phyloP scores from a whole-genome alignment of 2,113 vertebrate species.

The Burhinus oedicnemus region DNA sequence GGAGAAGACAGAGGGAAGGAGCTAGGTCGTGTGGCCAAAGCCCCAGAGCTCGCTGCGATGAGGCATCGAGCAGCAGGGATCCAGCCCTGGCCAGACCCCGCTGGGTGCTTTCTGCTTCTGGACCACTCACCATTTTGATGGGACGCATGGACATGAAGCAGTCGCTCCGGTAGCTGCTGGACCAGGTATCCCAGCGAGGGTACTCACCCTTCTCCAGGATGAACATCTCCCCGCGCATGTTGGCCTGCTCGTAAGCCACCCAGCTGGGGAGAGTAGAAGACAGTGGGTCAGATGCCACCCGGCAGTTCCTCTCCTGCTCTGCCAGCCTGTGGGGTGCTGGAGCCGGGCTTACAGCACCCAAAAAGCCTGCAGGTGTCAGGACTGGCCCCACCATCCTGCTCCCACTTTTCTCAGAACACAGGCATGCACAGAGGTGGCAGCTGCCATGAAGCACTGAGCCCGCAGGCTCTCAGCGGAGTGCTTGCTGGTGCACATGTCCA shows the following conservation, averaged over 20 bases:
- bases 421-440: accelerated
- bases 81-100: accelerated
- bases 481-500: accelerated
- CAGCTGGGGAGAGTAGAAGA: constrained; percentile 76
- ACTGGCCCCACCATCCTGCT: background rate
- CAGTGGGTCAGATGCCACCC: background rate
- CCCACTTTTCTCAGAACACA: background rate
- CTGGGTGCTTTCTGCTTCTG: accelerated
- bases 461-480: background rate
- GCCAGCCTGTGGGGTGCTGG: accelerated
- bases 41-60: background rate
- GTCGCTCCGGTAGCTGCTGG: constrained; percentile 94
- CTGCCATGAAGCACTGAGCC: background rate
- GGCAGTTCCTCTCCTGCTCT: background rate
- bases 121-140: constrained; percentile 85
- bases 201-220: constrained; percentile 96
- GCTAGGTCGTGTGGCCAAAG: accelerated
- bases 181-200: constrained; percentile 97
- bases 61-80: accelerated
- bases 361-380: background rate
- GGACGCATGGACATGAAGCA: constrained; percentile 93
- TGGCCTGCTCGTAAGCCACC: constrained; percentile 93
- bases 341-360: background rate
- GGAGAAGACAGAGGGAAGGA: background rate
- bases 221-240: constrained; percentile 96